Percentiles rank a stretch among this genome's conserved stretches.
Evolutionary conservation across 1,140 invertebrate genomes (phyloP).

Genomic region (Ceratosolen fusciceps): DNA sequence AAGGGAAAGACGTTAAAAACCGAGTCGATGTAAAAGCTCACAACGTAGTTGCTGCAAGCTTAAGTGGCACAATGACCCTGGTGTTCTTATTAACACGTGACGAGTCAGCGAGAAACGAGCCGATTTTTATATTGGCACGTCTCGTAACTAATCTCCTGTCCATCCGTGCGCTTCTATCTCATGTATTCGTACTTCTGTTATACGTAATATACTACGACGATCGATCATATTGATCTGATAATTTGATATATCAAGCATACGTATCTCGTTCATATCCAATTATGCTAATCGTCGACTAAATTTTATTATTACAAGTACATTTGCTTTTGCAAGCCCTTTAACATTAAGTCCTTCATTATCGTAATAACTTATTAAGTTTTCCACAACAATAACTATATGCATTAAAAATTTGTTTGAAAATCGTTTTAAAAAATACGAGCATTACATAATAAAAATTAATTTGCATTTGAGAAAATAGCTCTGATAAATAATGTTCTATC

Average conservation of each 20-base stretch:
- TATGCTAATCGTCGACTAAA: no score
- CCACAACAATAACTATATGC: no score
- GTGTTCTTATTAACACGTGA: background rate
- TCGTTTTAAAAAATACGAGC: background rate
- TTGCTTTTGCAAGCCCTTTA: no score
- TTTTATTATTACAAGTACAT: no score
- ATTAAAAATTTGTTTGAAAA: background rate
- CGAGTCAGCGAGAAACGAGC: background rate
- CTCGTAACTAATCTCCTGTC: background rate
- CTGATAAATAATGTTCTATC: background rate
- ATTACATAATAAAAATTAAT: background rate
- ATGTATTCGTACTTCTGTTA: background rate
- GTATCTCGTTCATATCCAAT: no score
- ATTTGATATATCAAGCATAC: no score
- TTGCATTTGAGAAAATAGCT: background rate
- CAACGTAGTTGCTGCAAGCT: no score
- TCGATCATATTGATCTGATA: no score
- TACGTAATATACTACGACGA: no score
- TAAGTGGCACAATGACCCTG: background rate
- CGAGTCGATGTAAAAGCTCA: background rate
- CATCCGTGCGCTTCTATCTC: no score
- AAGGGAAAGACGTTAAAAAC: conserved; percentile 23
- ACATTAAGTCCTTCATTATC: no score
- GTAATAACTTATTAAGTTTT: no score
- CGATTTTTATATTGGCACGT: background rate